Evolutionary conservation across 2,113 vertebrate species (phyloP), one percentile per base, ranked within the genome.

Genomic region (Myrmecobius fasciatus): DNA sequence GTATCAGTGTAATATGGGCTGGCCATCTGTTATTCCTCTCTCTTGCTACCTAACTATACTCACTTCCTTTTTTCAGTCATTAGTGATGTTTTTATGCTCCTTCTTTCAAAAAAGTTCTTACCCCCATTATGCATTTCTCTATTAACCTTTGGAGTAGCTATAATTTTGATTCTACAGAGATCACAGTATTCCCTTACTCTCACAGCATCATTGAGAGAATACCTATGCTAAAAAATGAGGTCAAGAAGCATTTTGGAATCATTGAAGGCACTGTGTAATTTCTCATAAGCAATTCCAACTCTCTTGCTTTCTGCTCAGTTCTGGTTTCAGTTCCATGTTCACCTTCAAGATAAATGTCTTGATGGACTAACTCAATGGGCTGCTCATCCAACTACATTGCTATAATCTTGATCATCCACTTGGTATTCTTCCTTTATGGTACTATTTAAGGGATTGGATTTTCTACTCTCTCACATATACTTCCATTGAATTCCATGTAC

Each of bases 151-250:
- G 89, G 11, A 83, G 94, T 83, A 92, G 25, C 67, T 53, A 36
- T 91, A 26, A 60, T 94, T 94, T 97, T 83, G 83, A 48, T 97
- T 52, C 53, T 91, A 54, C 92, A 94, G 92, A 95, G 93, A 89
- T 22, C 22, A 49, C 9, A 56, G 43, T 88, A 47, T 36, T 17
- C 60, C 31, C 36, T n/a, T 75, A 75, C 2, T n/a, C 60, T 83
- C n/a, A 8, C 2, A 43, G n/a, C n/a, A 83, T 83, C 67, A 83
- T 43, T 83, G 67, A n/a, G 20, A 83, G 67, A 43, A 83, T 43
- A 83, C 24, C 67, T 7, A 43, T 22, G 67, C 36, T 67, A 67
- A 67, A 67, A 54, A 83, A 83, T 83, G n/a, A 83, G 20, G 20
- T 83, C 17, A 83, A 83, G 67, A 83, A 83, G 7, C 67, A 83